Conservation (phyloP, 2,113 vertebrate genomes). For the Anarhynchus alexandrinus region DNA sequence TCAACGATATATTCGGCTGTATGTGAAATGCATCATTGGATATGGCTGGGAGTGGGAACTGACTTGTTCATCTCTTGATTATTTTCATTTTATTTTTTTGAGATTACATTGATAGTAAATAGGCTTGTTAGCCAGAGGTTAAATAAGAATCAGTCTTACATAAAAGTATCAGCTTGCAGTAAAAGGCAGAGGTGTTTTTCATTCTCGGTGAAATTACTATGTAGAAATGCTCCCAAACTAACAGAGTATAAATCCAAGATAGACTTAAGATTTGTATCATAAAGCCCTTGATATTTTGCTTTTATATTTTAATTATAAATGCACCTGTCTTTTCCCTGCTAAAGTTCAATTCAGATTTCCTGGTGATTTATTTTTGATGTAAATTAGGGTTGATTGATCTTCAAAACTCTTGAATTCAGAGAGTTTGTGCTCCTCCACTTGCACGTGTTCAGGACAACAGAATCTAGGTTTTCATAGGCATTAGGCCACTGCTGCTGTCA, state of each 20-base stretch:
- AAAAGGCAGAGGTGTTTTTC: background rate
- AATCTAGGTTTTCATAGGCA: background rate
- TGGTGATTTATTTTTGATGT: background rate
- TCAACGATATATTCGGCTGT: fast-evolving
- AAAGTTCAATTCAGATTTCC: background rate
- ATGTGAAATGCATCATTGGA: background rate
- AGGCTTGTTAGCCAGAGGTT: background rate
- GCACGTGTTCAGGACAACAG: background rate
- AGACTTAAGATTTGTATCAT: background rate
- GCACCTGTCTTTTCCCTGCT: background rate
- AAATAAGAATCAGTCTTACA: background rate
- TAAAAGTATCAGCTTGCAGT: background rate
- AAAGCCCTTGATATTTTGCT: background rate
- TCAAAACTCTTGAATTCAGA: background rate
- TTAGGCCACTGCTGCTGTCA: background rate
- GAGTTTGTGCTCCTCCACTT: background rate
- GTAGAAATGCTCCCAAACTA: background rate
- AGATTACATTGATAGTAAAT: background rate
- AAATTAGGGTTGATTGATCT: background rate
- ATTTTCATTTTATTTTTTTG: background rate
- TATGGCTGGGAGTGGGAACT: background rate
- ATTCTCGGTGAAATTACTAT: background rate
- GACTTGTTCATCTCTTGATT: background rate
- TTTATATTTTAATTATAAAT: background rate
- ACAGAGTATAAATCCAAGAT: background rate